A percentile compares a stretch with the other conserved stretches of the same genome.
Evolutionary conservation across 30 jellyfish, hydroid and myxozoan genomes (phyloP).

Genomic region (Aurelia aurita): DNA sequence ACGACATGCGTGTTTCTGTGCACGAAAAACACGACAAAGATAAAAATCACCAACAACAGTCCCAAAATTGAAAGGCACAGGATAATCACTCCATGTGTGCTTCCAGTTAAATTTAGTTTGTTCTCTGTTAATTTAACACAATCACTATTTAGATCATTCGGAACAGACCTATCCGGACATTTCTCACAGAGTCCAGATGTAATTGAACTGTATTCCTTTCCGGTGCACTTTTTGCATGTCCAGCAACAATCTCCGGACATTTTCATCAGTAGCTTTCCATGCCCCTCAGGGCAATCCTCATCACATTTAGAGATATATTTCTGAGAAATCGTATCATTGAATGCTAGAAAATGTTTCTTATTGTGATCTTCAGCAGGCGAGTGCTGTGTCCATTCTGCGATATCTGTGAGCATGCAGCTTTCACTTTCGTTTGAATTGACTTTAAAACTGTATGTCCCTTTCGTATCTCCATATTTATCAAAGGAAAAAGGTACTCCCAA

Average conservation of each 20-base stretch:
- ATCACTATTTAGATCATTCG: slow-evolving; percentile 26
- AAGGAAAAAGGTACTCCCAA: slow-evolving; percentile 63
- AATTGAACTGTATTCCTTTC: slow-evolving; percentile 58
- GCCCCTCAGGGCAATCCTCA: slow-evolving; percentile 40
- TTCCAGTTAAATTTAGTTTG: slow-evolving; percentile 7
- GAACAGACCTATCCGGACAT: slow-evolving; percentile 42
- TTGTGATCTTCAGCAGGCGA: neutral
- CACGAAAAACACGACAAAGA: slow-evolving; percentile 21
- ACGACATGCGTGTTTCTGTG: slow-evolving; percentile 78
- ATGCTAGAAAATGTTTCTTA: neutral
- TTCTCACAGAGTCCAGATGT: slow-evolving; percentile 48
- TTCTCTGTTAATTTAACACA: slow-evolving; percentile 38
- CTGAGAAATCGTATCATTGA: neutral
- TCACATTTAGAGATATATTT: slow-evolving; percentile 20
- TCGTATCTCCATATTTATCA: slow-evolving; percentile 62
- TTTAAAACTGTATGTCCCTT: slow-evolving; percentile 61
- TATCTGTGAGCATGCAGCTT: neutral
- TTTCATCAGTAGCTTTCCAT: slow-evolving; percentile 22
- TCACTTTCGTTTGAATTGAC: neutral
- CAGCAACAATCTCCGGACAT: slow-evolving; percentile 56
- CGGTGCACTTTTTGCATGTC: slow-evolving; percentile 71
- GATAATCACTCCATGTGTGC: slow-evolving; percentile 33
- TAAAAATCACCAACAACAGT: slow-evolving; percentile 24
- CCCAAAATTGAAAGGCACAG: slow-evolving; percentile 43
- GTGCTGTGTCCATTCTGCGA: slow-evolving; percentile 41